Percentiles rank a stretch among this genome's conserved stretches.
Conservation (phyloP, 2,797 vertebrate species). For the Xiphophorus birchmanni region DNA sequence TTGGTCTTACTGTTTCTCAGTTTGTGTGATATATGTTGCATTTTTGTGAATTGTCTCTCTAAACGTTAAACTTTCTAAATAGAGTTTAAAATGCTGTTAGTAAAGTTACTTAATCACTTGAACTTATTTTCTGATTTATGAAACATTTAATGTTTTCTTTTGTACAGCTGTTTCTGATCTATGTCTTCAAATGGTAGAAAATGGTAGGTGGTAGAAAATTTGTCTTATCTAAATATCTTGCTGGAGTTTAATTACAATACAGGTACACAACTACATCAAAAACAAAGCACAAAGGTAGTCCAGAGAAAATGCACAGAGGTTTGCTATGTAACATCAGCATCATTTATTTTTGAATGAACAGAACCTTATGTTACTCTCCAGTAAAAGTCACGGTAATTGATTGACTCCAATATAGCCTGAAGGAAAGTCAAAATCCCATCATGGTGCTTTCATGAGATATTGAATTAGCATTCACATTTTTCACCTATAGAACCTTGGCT, state of each 20-base stretch:
- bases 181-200: not conserved
- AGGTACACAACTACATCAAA: not conserved
- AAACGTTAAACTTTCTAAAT: not conserved
- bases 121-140: not conserved
- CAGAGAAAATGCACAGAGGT: not conserved
- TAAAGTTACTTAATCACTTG: not conserved
- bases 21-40: not conserved
- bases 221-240: not conserved
- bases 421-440: slow-evolving; percentile 41
- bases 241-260: not conserved
- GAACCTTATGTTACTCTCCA: not conserved
- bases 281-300: not conserved
- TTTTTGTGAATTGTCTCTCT: not conserved
- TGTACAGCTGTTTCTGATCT: not conserved
- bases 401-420: slow-evolving; percentile 18
- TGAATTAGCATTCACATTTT: slow-evolving; percentile 47
- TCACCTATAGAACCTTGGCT: slow-evolving; percentile 27
- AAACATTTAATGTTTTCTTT: not conserved
- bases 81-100: not conserved
- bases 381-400: slow-evolving; percentile 24
- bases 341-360: not conserved
- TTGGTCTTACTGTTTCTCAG: not conserved
- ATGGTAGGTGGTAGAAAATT: not conserved
- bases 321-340: slow-evolving; percentile 10
- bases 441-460: slow-evolving; percentile 43